phyloP scores from a whole-genome alignment of 2,113 vertebrate genomes.

The Grantiella picta region DNA sequence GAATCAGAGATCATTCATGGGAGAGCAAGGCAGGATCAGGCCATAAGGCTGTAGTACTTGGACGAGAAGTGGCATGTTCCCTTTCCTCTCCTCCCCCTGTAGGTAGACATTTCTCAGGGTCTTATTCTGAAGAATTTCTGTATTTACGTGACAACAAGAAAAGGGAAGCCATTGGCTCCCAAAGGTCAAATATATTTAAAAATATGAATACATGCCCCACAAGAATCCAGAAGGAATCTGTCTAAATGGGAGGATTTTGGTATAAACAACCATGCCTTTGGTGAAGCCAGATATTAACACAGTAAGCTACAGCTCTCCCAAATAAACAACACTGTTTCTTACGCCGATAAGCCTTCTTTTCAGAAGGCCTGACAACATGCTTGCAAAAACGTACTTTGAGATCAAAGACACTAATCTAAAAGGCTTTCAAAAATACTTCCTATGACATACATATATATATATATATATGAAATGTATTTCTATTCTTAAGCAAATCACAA shows the following conservation, averaged over 20 bases:
- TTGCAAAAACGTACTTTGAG: background rate
- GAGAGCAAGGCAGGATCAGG: background rate
- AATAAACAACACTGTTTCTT: slow-evolving; percentile 10
- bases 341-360: slow-evolving; percentile 1
- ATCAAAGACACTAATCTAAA: slow-evolving; percentile 18
- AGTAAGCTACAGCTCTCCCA: background rate
- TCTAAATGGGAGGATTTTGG: background rate
- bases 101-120: slow-evolving; percentile 36
- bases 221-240: background rate
- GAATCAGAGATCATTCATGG: background rate
- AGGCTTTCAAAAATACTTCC: background rate
- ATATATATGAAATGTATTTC: background rate
- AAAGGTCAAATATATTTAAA: slow-evolving; percentile 2
- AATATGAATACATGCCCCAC: background rate
- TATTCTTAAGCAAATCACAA: slow-evolving; percentile 5
- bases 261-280: background rate
- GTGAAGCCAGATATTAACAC: background rate
- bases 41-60: background rate
- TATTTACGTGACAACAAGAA: background rate
- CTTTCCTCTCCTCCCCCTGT: slow-evolving; percentile 29
- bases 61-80: background rate
- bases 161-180: background rate
- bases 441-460: background rate
- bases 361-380: slow-evolving; percentile 26
- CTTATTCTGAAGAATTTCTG: background rate